These are phyloP conservation scores for Euzetes globulus DNA, from an alignment of 2,888 invertebrate species.

Conservation along the genomic window DNA sequence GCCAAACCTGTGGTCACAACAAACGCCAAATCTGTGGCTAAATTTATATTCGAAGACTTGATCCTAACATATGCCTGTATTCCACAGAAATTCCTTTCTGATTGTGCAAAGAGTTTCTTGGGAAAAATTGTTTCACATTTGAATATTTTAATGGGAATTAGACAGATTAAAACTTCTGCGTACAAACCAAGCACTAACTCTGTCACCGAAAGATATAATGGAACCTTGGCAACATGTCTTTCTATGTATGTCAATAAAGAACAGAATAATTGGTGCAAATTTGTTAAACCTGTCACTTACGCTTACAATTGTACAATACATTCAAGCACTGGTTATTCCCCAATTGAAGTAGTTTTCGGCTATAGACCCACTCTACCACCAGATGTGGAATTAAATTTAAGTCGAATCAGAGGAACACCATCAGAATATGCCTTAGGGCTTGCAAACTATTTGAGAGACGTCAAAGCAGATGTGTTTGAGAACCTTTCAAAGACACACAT, in stretches of 20 bases:
- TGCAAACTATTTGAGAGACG: neutral
- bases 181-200: neutral
- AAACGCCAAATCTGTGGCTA: neutral
- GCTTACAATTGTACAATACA: slow-evolving; percentile 11
- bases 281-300: neutral
- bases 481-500: neutral
- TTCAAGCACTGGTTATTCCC: neutral
- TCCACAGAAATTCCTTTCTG: neutral
- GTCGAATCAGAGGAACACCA: neutral
- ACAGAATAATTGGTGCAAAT: slow-evolving; percentile 5
- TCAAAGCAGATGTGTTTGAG: neutral
- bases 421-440: neutral
- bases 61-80: neutral
- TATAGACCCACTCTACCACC: neutral
- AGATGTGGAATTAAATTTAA: neutral
- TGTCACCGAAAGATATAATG: neutral
- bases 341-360: slow-evolving; percentile 6
- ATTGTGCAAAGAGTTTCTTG: neutral
- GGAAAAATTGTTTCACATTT: neutral
- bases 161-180: neutral
- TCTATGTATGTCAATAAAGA: neutral
- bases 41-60: slow-evolving; percentile 12
- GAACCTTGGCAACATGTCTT: neutral
- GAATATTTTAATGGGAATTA: neutral
- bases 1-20: neutral